Evolutionary conservation across 1,140 invertebrate genomes (phyloP), one percentile per base, ranked within the genome.

Genomic region (Zaprionus africanus): DNA sequence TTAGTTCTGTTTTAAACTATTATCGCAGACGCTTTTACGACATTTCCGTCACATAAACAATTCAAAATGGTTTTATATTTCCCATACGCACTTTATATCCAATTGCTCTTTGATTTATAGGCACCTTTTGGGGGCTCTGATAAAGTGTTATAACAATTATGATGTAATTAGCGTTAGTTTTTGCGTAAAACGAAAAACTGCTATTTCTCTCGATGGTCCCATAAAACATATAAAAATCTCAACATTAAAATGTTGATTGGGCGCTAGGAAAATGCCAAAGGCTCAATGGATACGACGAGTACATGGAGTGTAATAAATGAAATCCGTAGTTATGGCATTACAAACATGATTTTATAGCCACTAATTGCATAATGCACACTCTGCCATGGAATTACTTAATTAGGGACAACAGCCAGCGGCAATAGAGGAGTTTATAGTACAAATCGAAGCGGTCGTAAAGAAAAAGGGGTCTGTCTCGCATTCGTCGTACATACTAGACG

Each of bases 351-450:
- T 87, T 88, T 87, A 87, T 43, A 67, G 60, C 78, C 83, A 81
- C 78, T 87, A 87, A 87, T 87, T 87, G 83, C 83, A 80, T 88
- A 88, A 88, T 78, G 70, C 78, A 75, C 64, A 80, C 76, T 78
- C 63, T 11, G 41, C 53, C 41, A 67, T 76, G 78, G 69, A 88
- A 88, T 88, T 88, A 88, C 83, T 87, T 83, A 87, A 88, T 87
- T 87, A 81, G 74, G 66, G 65, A 74, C 65, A 70, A 74, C 65
- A 70, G 77, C 76, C 83, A 82, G 73, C 72, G 82, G 83, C 83
- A 84, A 81, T 88, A 70, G 85, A 70, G 85, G 73, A 88, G 87
- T 88, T 84, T 76, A 76, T 62, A 79, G 60, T 82, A 80, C 84
- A 88, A 84, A 88, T 87, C 84, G 84, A 88, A 87, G 76, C 61